A percentile compares a stretch with the other conserved stretches of the same genome.
phyloP scores from a whole-genome alignment of 30 jellyfish, hydroid and myxozoan genomes.

The Aurelia aurita region DNA sequence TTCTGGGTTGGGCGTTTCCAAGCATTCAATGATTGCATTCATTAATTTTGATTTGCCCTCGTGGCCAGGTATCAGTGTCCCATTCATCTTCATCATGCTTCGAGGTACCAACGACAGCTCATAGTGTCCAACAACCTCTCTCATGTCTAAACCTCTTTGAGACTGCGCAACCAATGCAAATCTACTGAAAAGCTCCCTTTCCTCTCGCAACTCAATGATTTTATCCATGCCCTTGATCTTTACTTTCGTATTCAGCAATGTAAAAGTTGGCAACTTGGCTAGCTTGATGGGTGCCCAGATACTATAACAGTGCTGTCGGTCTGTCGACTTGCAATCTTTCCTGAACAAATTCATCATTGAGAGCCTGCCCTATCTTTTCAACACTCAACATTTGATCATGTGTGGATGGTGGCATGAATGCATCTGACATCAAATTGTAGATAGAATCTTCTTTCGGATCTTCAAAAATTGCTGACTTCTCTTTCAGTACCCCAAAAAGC shows the following conservation, averaged over 20 bases:
- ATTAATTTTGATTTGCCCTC: too few relatives aligned
- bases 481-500: too few relatives aligned
- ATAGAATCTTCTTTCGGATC: too few relatives aligned
- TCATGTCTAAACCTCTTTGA: slow-evolving; percentile 18
- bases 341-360: too few relatives aligned
- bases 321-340: not conserved
- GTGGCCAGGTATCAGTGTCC: too few relatives aligned
- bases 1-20: slow-evolving; percentile 1
- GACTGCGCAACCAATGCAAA: slow-evolving; percentile 26
- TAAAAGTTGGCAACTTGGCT: slow-evolving; percentile 1
- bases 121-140: slow-evolving; percentile 27
- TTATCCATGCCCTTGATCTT: slow-evolving; percentile 15
- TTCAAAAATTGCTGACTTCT: too few relatives aligned
- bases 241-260: slow-evolving; percentile 2
- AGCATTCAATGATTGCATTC: slow-evolving; percentile 26
- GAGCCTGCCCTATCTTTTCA: slow-evolving; percentile 15
- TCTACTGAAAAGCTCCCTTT: too few relatives aligned
- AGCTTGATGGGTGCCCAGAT: slow-evolving; percentile 31
- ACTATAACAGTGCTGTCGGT: slow-evolving; percentile 1
- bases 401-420: not conserved
- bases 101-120: slow-evolving; percentile 18
- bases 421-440: too few relatives aligned
- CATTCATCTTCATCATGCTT: slow-evolving; percentile 24
- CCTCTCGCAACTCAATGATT: slow-evolving; percentile 33
- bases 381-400: slow-evolving; percentile 5